Conservation (phyloP, 64 coral and sea anemone species). For the Dendronephthya gigantea region DNA sequence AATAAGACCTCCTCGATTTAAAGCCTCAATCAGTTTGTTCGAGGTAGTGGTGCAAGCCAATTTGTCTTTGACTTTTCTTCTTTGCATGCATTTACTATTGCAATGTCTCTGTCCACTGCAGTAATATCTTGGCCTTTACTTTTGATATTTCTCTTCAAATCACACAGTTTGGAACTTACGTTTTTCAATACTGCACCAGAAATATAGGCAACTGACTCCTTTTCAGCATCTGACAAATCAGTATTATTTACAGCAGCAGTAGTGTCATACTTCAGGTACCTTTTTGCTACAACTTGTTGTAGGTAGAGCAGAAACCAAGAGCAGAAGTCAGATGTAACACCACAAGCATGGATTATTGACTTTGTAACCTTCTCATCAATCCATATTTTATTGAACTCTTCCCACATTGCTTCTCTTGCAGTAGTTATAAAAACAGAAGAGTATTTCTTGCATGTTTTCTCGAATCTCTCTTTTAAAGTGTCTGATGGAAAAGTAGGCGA, state of each 20-base stretch:
- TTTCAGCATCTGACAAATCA: not conserved
- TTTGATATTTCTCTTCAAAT: not conserved
- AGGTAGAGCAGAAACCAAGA: not conserved
- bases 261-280: not conserved
- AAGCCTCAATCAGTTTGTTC: not conserved
- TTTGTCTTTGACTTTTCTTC: not conserved
- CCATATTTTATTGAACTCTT: not conserved
- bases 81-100: not conserved
- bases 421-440: not conserved
- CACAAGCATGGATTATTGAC: not conserved
- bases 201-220: constrained; percentile 3
- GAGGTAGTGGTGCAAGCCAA: not conserved
- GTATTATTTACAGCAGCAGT: not conserved
- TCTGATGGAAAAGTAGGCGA: not conserved
- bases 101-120: not conserved
- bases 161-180: not conserved
- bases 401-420: not conserved
- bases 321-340: not conserved
- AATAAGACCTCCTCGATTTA: not conserved
- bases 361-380: not conserved
- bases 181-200: not conserved
- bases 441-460: not conserved
- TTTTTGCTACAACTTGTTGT: not conserved
- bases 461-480: not conserved
- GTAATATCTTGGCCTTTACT: not conserved